Evolutionary conservation across 2,797 vertebrate genomes (phyloP).

Genomic region (Mus minutoides): DNA sequence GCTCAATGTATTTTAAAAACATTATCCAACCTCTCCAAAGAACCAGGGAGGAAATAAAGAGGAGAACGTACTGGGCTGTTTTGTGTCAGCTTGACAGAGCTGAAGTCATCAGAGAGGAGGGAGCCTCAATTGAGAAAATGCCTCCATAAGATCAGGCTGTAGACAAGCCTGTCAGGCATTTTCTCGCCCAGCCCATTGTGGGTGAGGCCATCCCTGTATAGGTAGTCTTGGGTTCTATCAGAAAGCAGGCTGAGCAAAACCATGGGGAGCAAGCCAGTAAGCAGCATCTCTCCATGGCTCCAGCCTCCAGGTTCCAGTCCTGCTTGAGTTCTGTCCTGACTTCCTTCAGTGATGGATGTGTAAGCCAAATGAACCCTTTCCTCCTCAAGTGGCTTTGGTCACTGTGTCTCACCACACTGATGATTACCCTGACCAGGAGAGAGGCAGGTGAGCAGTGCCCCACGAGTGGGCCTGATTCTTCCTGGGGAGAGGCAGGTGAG

Average conservation of each 20-base stretch:
- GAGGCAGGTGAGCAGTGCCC: background rate
- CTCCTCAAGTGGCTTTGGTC: background rate
- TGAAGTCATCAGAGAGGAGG: background rate
- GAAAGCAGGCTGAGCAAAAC: background rate
- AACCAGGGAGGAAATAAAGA: background rate
- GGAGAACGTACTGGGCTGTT: background rate
- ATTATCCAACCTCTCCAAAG: background rate
- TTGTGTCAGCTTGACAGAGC: background rate
- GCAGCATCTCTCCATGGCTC: background rate
- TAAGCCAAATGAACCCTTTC: background rate
- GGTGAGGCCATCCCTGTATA: background rate
- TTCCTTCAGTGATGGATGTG: background rate
- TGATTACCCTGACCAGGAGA: no score
- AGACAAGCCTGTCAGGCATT: background rate
- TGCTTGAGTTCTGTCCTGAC: background rate
- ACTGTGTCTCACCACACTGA: background rate
- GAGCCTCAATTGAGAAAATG: background rate
- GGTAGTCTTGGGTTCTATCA: background rate
- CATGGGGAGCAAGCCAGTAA: background rate
- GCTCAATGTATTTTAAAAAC: background rate
- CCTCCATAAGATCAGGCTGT: background rate
- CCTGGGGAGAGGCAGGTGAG: background rate
- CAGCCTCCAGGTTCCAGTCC: background rate
- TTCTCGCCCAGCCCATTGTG: background rate
- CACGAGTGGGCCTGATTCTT: background rate